Evolutionary conservation across 2,113 vertebrate genomes (phyloP).

Genomic region (Clarias magur): DNA sequence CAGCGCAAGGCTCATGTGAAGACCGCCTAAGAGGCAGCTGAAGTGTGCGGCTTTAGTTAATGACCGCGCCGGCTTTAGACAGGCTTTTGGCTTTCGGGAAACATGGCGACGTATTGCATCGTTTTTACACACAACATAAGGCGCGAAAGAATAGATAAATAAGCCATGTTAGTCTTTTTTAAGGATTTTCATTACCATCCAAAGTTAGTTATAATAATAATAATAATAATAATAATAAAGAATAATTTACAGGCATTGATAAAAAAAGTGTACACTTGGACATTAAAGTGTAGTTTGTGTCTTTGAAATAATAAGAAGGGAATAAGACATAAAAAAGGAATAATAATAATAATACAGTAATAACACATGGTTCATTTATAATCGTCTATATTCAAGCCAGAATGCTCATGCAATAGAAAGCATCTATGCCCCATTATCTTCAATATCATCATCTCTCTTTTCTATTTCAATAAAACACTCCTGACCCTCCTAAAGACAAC

Average conservation of each 20-base stretch:
- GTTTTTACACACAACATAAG: neutral
- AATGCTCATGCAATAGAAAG: constrained; percentile 77
- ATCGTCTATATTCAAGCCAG: constrained; percentile 52
- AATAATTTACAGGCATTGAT: neutral
- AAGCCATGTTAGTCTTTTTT: too few relatives aligned
- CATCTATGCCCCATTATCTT: constrained; percentile 85
- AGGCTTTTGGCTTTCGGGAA: neutral
- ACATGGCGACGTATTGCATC: neutral
- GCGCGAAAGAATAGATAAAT: neutral
- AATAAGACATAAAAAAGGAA: too few relatives aligned
- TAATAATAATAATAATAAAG: neutral
- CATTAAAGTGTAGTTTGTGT: neutral
- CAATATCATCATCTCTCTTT: constrained; percentile 80
- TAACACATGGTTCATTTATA: neutral
- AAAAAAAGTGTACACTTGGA: neutral
- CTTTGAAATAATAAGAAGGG: neutral
- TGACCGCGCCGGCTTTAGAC: neutral
- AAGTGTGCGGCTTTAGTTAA: constrained; percentile 37
- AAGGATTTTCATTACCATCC: neutral
- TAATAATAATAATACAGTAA: neutral
- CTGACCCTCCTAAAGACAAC: constrained; percentile 70
- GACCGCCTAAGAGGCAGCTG: constrained; percentile 53
- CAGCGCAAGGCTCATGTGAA: constrained; percentile 57
- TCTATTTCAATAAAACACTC: constrained; percentile 46
- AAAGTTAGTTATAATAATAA: neutral